A percentile compares a stretch with the other conserved stretches of the same genome.
These are phyloP conservation scores for Agrypnus murinus DNA, from an alignment of 2,888 invertebrate species.

Conservation along the genomic window DNA sequence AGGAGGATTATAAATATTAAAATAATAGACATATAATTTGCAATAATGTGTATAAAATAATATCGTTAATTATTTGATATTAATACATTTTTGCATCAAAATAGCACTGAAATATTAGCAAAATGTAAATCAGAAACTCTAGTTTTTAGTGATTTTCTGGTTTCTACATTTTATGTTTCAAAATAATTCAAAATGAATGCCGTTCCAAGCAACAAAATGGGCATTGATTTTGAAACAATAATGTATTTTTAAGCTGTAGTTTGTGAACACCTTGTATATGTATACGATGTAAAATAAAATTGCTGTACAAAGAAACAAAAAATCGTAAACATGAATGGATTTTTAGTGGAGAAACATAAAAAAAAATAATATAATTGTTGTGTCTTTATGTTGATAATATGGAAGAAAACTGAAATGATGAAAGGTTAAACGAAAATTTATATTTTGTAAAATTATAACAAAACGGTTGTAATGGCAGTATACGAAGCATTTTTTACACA, in stretches of 20 bases:
- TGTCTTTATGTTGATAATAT: slow-evolving; percentile 42
- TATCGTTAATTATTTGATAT: slow-evolving; percentile 28
- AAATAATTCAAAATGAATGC: slow-evolving; percentile 18
- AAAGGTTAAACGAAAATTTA: slow-evolving; percentile 43
- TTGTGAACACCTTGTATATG: slow-evolving; percentile 55
- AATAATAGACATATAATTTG: slow-evolving; percentile 11
- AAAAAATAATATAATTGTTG: slow-evolving; percentile 37
- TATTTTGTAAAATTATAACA: slow-evolving; percentile 40
- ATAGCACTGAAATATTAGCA: slow-evolving; percentile 14
- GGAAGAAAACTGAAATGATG: background rate
- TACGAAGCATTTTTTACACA: slow-evolving; percentile 48
- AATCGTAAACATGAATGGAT: slow-evolving; percentile 47
- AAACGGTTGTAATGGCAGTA: slow-evolving; percentile 38
- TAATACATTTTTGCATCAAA: slow-evolving; percentile 18
- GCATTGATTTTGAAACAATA: slow-evolving; percentile 19
- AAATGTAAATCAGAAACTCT: background rate
- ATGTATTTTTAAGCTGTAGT: slow-evolving; percentile 45
- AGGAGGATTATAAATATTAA: background rate
- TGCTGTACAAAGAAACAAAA: slow-evolving; percentile 65
- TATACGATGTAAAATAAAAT: slow-evolving; percentile 67
- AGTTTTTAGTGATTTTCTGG: background rate
- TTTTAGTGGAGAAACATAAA: slow-evolving; percentile 42
- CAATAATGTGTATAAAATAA: slow-evolving; percentile 27
- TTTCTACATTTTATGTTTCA: slow-evolving; percentile 8
- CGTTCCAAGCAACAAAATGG: background rate